These are phyloP conservation scores for Ptychoptera contaminata DNA, from an alignment of 2,888 invertebrate genomes.

Conservation along the genomic window DNA sequence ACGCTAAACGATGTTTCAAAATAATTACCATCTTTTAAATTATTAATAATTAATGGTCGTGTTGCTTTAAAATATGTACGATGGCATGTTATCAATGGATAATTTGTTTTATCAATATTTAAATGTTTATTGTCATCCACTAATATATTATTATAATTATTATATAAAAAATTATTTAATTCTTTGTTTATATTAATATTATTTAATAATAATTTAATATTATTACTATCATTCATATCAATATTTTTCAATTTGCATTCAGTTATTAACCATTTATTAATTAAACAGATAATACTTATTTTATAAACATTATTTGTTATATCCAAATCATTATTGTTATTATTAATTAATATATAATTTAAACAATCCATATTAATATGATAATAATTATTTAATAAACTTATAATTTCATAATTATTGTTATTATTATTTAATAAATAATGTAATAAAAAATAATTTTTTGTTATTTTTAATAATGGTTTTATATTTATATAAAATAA, in stretches of 20 bases:
- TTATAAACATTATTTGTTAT: constrained; percentile 1
- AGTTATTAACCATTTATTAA: constrained; percentile 26
- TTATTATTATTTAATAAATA: constrained; percentile 22
- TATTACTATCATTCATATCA: constrained; percentile 3
- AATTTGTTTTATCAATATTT: background rate
- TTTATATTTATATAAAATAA: constrained; percentile 25
- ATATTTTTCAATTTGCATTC: constrained; percentile 21
- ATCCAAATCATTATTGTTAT: background rate
- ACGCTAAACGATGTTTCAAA: constrained; percentile 2
- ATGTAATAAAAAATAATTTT: constrained; percentile 10
- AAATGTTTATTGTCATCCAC: background rate
- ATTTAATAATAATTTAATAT: background rate
- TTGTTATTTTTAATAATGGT: constrained; percentile 20
- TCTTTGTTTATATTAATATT: background rate
- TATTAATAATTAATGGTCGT: constrained; percentile 23
- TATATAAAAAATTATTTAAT: background rate
- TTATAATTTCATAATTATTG: constrained; percentile 10
- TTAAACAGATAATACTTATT: constrained; percentile 22
- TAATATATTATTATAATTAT: background rate
- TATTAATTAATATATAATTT: constrained; percentile 21
- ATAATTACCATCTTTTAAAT: constrained; percentile 1
- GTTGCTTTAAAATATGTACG: constrained; percentile 28
- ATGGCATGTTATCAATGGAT: constrained; percentile 10
- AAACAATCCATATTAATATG: constrained; percentile 28
- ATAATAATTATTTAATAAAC: constrained; percentile 20